A percentile compares a stretch with the other conserved stretches of the same genome.
phyloP scores from a whole-genome alignment of 2,888 invertebrate genomes.

The Dastarcus helophoroides region DNA sequence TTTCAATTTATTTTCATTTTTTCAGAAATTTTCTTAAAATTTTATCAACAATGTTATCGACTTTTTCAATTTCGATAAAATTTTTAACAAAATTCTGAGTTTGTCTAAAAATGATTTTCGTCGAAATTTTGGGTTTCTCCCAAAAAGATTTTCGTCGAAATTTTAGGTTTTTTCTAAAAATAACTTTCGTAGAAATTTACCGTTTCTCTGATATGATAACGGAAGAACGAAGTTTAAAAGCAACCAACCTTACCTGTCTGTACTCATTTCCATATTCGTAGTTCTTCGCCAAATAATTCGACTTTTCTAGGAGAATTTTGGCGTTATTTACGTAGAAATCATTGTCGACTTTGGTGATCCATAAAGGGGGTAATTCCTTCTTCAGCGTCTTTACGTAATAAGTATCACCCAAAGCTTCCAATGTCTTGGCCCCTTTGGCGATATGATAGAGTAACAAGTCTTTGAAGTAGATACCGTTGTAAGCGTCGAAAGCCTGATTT shows the following conservation, averaged over 20 bases:
- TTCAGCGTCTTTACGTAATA: constrained; percentile 45
- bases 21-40: too few relatives aligned
- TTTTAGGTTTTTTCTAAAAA: constrained; percentile 1
- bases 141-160: not conserved
- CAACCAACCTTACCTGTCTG: constrained; percentile 16
- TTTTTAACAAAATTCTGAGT: too few relatives aligned
- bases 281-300: constrained; percentile 22
- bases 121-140: not conserved
- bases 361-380: constrained; percentile 74
- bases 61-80: too few relatives aligned
- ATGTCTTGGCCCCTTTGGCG: constrained; percentile 45
- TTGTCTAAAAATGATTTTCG: constrained; percentile 1
- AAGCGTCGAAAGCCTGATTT: constrained; percentile 68
- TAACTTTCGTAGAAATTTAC: too few relatives aligned
- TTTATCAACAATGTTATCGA: too few relatives aligned
- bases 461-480: constrained; percentile 39
- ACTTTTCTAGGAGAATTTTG: constrained; percentile 50
- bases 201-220: not conserved
- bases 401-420: constrained; percentile 41
- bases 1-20: too few relatives aligned
- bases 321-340: constrained; percentile 81
- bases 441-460: constrained; percentile 40
- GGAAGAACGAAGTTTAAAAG: constrained; percentile 1
- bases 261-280: constrained; percentile 21
- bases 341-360: constrained; percentile 59